phyloP scores from a whole-genome alignment of 2,888 invertebrate species.

The Colletes collaris region DNA sequence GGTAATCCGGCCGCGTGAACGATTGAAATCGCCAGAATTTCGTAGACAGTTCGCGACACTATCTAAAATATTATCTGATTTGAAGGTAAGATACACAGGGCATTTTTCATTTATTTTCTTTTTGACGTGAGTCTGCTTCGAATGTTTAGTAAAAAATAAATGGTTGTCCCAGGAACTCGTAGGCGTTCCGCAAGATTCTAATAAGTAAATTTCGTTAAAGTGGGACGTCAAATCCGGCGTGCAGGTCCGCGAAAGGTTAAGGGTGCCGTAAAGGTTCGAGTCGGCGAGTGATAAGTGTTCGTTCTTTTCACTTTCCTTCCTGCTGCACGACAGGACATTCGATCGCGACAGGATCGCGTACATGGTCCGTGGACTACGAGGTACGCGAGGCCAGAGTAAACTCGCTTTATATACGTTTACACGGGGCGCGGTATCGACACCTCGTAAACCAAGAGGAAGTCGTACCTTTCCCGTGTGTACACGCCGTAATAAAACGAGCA shows the following conservation, averaged over 20 bases:
- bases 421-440: constrained; percentile 67
- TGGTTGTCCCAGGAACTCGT: too few species aligned
- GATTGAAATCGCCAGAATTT: neutral
- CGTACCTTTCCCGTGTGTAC: constrained; percentile 60
- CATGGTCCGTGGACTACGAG: constrained; percentile 10
- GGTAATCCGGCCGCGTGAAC: constrained; percentile 2
- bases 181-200: neutral
- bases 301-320: constrained; percentile 35
- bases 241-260: constrained; percentile 13
- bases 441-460: constrained; percentile 71
- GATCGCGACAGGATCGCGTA: constrained; percentile 43
- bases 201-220: neutral
- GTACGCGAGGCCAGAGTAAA: constrained; percentile 56
- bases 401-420: constrained; percentile 65
- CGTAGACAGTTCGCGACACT: too few species aligned
- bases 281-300: constrained; percentile 31
- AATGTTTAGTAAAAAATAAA: too few species aligned
- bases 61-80: too few species aligned
- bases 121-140: too few species aligned
- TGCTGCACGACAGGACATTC: constrained; percentile 32
- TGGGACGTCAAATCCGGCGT: neutral
- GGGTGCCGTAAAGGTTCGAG: constrained; percentile 12
- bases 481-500: constrained; percentile 66
- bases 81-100: too few species aligned
- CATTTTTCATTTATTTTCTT: too few species aligned